Base-by-base conservation (phyloP, 1,140 invertebrate species). In the Samia ricini region DNA sequence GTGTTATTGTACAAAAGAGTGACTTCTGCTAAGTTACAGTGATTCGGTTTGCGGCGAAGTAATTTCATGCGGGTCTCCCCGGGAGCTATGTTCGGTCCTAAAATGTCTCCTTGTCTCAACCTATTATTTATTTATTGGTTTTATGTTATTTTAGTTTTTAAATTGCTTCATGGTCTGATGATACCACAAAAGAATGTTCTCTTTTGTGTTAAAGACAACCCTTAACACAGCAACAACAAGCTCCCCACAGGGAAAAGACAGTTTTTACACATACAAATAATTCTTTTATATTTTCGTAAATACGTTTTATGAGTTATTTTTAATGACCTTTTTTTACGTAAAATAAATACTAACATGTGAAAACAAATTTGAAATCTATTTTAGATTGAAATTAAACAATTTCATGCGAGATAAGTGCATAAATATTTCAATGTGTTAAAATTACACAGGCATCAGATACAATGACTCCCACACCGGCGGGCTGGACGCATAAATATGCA, bases 1-100 rank as follows among this genome's bases (percentile, higher is more conserved):
- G 76, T 78, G 42, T 51, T 51, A 29, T 63, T 60, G 49, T 50
- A 76, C 66, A 83, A 81, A 73, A 72, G 75, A 68, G 68, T 76
- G 65, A 75, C 81, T 85, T 81, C 79, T 81, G 74, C 74, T 77
- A 74, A 77, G 63, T 77, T 73, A 66, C 69, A 76, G 64, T 72
- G 68, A 52, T 52, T 76, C 70, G 68, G 73, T 69, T 76, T 76
- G 72, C 71, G 71, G 72, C 71, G 64, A 76, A 52, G 10, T 22
- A 21, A 15, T 52, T 23, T 52, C 74, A 72, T 64, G 72, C 70
- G 74, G 56, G 76, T 76, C 62, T 49, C 60, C 62, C 59, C 62
- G 70, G 75, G 72, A 52, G 50, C 48, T 55, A 61, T 68, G 63
- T 74, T 75, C 2, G 51, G 1, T 22, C 12, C 22, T 22, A 15